A percentile compares a stretch with the other conserved stretches of the same genome.
Conservation (phyloP, 2,888 invertebrate species). For the Dryobota labecula region DNA sequence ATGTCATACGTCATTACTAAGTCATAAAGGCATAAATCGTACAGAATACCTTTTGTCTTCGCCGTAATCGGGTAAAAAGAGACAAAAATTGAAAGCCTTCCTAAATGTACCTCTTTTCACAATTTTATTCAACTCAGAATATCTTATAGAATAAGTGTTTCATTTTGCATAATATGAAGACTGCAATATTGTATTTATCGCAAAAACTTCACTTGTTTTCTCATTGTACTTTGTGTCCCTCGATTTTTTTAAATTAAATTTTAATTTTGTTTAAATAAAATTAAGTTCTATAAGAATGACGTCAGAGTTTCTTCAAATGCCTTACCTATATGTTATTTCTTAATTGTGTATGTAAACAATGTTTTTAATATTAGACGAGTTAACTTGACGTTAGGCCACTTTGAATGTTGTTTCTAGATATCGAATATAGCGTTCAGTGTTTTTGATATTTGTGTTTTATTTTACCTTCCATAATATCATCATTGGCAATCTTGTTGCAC, state of each 20-base stretch:
- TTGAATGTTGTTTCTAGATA: constrained; percentile 89
- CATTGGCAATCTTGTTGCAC: too few relatives aligned
- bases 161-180: neutral
- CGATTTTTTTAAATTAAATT: neutral
- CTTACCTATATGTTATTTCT: constrained; percentile 64
- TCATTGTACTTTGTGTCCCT: neutral
- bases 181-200: neutral
- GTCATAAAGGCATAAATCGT: neutral
- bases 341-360: constrained; percentile 66
- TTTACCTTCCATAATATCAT: constrained; percentile 32
- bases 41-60: neutral
- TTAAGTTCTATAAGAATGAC: constrained; percentile 25
- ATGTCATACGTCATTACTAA: neutral
- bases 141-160: neutral
- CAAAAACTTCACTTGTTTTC: neutral
- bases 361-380: constrained; percentile 71
- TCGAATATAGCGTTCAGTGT: constrained; percentile 89
- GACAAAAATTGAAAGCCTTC: neutral
- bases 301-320: constrained; percentile 67
- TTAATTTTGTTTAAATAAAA: neutral
- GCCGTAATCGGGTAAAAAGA: neutral
- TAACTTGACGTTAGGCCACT: constrained; percentile 78
- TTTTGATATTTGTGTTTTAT: constrained; percentile 80
- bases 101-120: neutral
- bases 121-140: neutral